Evolutionary conservation across 2,113 vertebrate species (phyloP).

Genomic region (Cottus gobio): DNA sequence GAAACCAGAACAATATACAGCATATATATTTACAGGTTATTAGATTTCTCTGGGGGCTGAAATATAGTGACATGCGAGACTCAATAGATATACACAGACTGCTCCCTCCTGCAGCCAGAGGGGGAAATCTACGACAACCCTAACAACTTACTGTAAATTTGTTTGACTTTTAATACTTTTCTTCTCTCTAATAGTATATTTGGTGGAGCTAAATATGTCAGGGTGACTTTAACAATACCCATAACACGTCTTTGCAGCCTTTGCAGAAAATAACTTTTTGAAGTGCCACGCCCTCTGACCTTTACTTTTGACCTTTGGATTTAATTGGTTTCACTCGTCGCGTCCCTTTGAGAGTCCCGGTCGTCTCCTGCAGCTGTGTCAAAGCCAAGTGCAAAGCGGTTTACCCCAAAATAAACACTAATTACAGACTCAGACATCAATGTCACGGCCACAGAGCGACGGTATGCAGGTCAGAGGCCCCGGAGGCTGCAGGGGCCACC

Average conservation of each 20-base stretch:
- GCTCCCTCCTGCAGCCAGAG: slow-evolving; percentile 20
- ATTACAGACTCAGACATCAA: slow-evolving; percentile 30
- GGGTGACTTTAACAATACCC: not conserved
- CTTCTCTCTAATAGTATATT: not conserved
- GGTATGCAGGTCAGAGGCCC: not conserved
- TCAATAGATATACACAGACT: slow-evolving; percentile 44
- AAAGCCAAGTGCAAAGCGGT: slow-evolving; percentile 29
- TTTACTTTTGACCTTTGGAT: slow-evolving; percentile 46
- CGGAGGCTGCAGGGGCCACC: not conserved
- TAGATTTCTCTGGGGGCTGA: slow-evolving; percentile 64
- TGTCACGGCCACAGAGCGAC: slow-evolving; percentile 20
- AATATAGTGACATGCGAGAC: slow-evolving; percentile 53
- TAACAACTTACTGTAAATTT: slow-evolving; percentile 28
- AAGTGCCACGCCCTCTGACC: slow-evolving; percentile 44
- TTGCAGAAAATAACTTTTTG: slow-evolving; percentile 13
- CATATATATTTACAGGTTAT: slow-evolving; percentile 63
- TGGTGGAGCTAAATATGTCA: not conserved
- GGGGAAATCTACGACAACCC: slow-evolving; percentile 13
- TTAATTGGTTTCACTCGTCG: slow-evolving; percentile 54
- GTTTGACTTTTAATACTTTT: slow-evolving; percentile 24
- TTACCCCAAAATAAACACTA: slow-evolving; percentile 61
- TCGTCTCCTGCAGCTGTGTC: slow-evolving; percentile 36
- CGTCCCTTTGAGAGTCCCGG: slow-evolving; percentile 25
- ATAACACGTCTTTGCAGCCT: not conserved
- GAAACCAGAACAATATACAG: slow-evolving; percentile 66